These are phyloP conservation scores for Tetragonisca angustula DNA, from an alignment of 2,888 invertebrate genomes.

Conservation along the genomic window DNA sequence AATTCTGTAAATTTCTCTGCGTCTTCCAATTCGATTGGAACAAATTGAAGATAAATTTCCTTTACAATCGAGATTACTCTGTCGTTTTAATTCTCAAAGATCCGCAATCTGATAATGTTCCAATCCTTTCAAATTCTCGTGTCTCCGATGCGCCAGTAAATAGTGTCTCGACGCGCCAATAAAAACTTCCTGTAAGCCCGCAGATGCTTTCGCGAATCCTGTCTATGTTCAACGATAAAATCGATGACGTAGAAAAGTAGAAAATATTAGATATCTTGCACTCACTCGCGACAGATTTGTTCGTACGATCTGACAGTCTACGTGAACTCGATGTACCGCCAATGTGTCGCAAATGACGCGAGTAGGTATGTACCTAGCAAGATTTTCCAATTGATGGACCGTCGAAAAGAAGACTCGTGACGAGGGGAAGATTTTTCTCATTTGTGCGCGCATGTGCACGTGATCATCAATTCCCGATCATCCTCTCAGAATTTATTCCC, in stretches of 20 bases:
- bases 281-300: conserved; percentile 27
- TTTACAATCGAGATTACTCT: too few species aligned
- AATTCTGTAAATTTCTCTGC: too few species aligned
- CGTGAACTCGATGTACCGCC: conserved; percentile 21
- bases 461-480: neutral
- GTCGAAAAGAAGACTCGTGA: neutral
- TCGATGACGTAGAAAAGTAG: conserved; percentile 18
- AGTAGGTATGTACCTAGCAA: too few species aligned
- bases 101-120: too few species aligned
- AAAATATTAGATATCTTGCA: neutral
- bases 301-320: conserved; percentile 7
- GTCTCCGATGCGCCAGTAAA: too few species aligned
- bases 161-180: too few species aligned
- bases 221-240: neutral
- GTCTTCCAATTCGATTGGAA: too few species aligned
- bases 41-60: too few species aligned
- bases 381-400: neutral
- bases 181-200: neutral
- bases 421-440: neutral
- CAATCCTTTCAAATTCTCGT: too few species aligned
- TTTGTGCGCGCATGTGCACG: too few species aligned
- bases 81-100: too few species aligned
- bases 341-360: neutral
- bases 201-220: neutral
- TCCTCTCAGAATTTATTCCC: neutral